Evolutionary conservation across 2,797 vertebrate species (phyloP).

Genomic region (Vireo griseus): DNA sequence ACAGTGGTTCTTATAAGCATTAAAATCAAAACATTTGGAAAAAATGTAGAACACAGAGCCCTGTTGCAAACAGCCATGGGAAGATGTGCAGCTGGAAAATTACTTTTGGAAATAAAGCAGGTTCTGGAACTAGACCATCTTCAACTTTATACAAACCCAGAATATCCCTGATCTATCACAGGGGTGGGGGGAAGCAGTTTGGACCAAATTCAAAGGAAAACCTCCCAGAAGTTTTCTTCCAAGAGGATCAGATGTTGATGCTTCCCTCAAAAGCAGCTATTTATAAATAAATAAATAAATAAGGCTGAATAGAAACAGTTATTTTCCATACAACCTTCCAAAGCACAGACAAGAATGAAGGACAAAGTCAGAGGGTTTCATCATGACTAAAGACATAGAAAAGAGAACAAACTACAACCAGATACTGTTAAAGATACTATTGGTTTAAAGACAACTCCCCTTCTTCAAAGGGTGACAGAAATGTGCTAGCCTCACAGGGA

Average conservation of each 20-base stretch:
- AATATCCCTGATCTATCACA: not conserved
- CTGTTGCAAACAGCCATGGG: not conserved
- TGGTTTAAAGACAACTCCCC: not conserved
- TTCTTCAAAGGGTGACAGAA: not conserved
- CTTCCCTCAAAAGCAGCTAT: not conserved
- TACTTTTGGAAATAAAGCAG: not conserved
- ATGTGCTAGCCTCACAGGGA: not conserved
- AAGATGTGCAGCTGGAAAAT: not conserved
- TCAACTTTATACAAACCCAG: not conserved
- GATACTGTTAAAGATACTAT: not conserved
- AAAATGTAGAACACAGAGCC: not conserved
- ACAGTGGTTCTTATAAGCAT: not conserved
- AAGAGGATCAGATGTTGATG: not conserved
- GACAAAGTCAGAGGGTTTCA: not conserved
- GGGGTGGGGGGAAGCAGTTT: not conserved
- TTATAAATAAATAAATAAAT: not conserved
- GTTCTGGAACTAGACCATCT: not conserved
- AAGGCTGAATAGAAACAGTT: not conserved
- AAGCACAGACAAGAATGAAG: not conserved
- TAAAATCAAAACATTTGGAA: not conserved
- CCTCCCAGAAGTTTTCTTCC: not conserved
- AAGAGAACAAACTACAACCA: not conserved
- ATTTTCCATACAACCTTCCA: not conserved
- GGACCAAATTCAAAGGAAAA: not conserved
- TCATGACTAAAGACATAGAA: not conserved